Percentiles rank a stretch among this genome's conserved stretches.
phyloP scores from a whole-genome alignment of 2,113 vertebrate genomes.

The Promerops cafer region DNA sequence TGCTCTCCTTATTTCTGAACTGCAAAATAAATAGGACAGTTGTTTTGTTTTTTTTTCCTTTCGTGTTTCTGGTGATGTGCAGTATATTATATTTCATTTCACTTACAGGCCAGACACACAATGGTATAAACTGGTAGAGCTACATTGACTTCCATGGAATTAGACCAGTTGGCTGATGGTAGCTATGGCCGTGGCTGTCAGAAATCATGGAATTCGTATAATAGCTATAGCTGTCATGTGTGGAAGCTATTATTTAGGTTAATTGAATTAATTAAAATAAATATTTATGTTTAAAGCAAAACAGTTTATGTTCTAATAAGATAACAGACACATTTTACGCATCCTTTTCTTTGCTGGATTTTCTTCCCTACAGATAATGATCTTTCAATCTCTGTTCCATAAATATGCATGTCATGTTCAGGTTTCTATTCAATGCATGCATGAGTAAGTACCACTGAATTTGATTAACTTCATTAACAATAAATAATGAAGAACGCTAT shows the following conservation, averaged over 20 bases:
- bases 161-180: not conserved
- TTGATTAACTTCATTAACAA: constrained; percentile 75
- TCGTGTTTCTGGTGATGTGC: not conserved
- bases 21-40: not conserved
- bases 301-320: constrained; percentile 63
- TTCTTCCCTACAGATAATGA: constrained; percentile 62
- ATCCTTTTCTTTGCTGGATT: constrained; percentile 55
- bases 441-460: constrained; percentile 66
- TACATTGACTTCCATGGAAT: not conserved
- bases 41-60: not conserved
- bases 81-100: not conserved
- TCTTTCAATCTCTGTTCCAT: constrained; percentile 69
- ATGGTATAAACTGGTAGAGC: not conserved
- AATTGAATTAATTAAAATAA: constrained; percentile 71
- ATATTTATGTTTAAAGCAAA: constrained; percentile 66
- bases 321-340: constrained; percentile 55
- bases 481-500: constrained; percentile 71
- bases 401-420: constrained; percentile 71
- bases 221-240: constrained; percentile 48
- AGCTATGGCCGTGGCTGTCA: not conserved
- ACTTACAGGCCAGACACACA: not conserved
- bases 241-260: constrained; percentile 62
- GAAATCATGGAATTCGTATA: constrained; percentile 26
- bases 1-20: not conserved
- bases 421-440: constrained; percentile 68